Evolutionary conservation across 2,888 invertebrate genomes (phyloP).

Genomic region (Callosobruchus maculatus): DNA sequence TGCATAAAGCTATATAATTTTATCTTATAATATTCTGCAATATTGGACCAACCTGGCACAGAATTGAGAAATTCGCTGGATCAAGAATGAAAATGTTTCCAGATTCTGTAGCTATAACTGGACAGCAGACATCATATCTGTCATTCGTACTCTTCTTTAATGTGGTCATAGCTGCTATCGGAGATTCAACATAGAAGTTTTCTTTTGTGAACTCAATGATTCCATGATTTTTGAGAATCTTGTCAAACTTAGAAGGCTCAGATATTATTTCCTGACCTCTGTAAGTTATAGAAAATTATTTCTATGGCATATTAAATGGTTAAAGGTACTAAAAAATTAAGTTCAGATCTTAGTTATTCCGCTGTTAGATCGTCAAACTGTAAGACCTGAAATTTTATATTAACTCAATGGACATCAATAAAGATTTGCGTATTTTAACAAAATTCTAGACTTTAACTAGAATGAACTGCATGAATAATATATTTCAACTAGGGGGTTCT

Average conservation of each 20-base stretch:
- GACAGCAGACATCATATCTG: constrained; percentile 71
- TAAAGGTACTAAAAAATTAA: too few relatives aligned
- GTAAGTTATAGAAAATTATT: neutral
- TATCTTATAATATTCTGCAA: neutral
- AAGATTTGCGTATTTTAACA: too few relatives aligned
- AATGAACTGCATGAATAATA: too few relatives aligned
- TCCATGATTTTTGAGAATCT: neutral
- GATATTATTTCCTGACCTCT: neutral
- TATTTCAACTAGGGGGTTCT: too few relatives aligned
- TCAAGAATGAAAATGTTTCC: constrained; percentile 83
- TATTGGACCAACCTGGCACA: constrained; percentile 57
- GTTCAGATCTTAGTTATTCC: too few relatives aligned
- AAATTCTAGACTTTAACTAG: too few relatives aligned
- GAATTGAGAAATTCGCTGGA: constrained; percentile 81
- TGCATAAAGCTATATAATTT: too few relatives aligned
- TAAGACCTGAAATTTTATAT: too few relatives aligned
- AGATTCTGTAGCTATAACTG: constrained; percentile 86
- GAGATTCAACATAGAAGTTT: constrained; percentile 49
- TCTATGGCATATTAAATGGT: too few relatives aligned
- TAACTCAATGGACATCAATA: too few relatives aligned
- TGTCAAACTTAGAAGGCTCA: neutral
- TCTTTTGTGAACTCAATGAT: neutral
- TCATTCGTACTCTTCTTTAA: constrained; percentile 74
- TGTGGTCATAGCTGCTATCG: constrained; percentile 74
- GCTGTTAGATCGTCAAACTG: too few relatives aligned